Percentiles rank a stretch among this genome's conserved stretches.
Evolutionary conservation across 1,140 invertebrate genomes (phyloP).

Genomic region (Pachypsylla venusta): DNA sequence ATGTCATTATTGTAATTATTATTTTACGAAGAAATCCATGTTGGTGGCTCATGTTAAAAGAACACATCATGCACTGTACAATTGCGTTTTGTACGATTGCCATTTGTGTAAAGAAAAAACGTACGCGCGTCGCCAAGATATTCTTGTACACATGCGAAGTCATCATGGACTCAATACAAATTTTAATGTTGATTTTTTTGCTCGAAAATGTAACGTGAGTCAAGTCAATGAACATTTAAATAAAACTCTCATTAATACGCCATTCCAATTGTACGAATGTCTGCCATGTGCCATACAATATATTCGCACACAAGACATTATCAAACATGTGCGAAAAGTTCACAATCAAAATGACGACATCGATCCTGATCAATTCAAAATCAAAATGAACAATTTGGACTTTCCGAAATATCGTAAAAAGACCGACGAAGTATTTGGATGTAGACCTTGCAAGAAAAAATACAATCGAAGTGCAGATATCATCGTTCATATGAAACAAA

Average conservation of each 20-base stretch:
- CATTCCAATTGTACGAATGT: background rate
- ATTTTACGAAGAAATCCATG: background rate
- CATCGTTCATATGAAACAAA: no score
- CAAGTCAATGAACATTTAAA: background rate
- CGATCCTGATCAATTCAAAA: background rate
- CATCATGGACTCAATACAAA: background rate
- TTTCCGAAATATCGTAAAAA: background rate
- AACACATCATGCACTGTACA: background rate
- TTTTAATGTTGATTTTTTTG: background rate
- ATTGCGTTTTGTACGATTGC: background rate
- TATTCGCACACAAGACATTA: background rate
- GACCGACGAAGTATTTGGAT: background rate
- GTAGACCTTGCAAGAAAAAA: background rate
- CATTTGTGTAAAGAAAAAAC: background rate
- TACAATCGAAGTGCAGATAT: no score
- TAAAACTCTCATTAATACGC: background rate
- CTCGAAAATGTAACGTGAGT: background rate
- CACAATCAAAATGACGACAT: background rate
- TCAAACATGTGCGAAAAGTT: background rate
- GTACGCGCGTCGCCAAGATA: background rate
- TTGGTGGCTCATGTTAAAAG: background rate
- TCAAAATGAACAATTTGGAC: background rate
- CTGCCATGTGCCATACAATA: background rate
- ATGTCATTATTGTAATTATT: background rate
- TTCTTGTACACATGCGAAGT: background rate